These are phyloP conservation scores for Andricus quercusramuli DNA, from an alignment of 2,888 invertebrate genomes.

Conservation along the genomic window DNA sequence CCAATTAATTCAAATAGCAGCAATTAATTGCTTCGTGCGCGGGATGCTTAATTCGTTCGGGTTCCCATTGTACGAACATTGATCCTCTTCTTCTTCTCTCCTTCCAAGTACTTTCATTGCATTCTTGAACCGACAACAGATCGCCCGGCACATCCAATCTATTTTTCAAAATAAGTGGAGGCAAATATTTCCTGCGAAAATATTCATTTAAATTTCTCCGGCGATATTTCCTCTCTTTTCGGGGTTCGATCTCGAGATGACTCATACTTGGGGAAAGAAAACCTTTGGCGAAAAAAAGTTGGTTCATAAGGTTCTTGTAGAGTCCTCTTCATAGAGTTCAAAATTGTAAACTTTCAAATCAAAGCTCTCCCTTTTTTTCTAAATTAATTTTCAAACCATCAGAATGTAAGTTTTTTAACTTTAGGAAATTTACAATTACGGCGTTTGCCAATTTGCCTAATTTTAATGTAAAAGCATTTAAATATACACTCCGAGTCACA, in stretches of 20 bases:
- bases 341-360: no score
- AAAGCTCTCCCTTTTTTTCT: no score
- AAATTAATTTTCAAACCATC: no score
- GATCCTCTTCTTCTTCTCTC: slow-evolving; percentile 27
- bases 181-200: not conserved
- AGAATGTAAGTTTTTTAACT: no score
- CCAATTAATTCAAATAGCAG: slow-evolving; percentile 40
- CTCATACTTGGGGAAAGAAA: no score
- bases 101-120: slow-evolving; percentile 15
- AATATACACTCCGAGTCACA: no score
- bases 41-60: slow-evolving; percentile 35
- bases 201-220: not conserved
- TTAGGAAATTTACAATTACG: no score
- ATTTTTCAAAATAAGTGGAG: not conserved
- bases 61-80: slow-evolving; percentile 35
- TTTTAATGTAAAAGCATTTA: no score
- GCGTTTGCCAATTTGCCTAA: no score
- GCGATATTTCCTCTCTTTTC: not conserved
- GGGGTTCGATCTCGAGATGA: not conserved
- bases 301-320: no score
- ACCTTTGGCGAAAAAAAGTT: no score
- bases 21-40: slow-evolving; percentile 42
- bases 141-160: not conserved
- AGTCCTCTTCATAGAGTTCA: no score
- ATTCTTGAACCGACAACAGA: slow-evolving; percentile 16